These are phyloP conservation scores for Danaus plexippus DNA, from an alignment of 1,140 invertebrate species.

Conservation along the genomic window DNA sequence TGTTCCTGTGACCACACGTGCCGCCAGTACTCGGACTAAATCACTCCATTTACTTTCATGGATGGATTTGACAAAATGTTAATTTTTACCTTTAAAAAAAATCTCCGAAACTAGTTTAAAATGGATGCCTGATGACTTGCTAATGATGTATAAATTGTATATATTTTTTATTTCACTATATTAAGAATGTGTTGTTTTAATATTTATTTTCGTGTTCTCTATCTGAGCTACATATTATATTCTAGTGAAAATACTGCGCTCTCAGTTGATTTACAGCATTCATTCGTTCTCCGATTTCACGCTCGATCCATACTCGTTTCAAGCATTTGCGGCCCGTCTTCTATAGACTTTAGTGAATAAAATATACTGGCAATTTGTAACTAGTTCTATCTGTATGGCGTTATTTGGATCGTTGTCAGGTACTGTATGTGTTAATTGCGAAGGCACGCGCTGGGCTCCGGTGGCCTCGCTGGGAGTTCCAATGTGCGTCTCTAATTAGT, in stretches of 20 bases:
- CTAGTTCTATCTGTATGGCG: background rate
- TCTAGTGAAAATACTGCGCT: constrained; percentile 28
- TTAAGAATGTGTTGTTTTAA: too few species aligned
- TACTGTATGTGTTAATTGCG: constrained; percentile 1
- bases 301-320: constrained; percentile 23
- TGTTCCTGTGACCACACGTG: constrained; percentile 22
- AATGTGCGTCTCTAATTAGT: constrained; percentile 7
- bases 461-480: constrained; percentile 3
- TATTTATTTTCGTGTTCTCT: background rate
- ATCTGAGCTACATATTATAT: background rate
- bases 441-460: background rate
- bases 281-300: constrained; percentile 42
- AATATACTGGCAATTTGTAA: too few species aligned
- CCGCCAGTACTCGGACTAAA: too few species aligned
- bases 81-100: too few species aligned
- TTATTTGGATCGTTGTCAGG: background rate
- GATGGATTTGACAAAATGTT: too few species aligned
- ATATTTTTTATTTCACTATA: too few species aligned
- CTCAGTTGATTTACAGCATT: constrained; percentile 42
- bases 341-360: too few species aligned
- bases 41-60: too few species aligned
- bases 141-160: too few species aligned
- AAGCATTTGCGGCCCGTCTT: background rate
- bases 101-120: too few species aligned
- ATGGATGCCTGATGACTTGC: too few species aligned